Base-by-base conservation (phyloP, 2,113 vertebrate genomes). In the Pampusana beccarii region DNA sequence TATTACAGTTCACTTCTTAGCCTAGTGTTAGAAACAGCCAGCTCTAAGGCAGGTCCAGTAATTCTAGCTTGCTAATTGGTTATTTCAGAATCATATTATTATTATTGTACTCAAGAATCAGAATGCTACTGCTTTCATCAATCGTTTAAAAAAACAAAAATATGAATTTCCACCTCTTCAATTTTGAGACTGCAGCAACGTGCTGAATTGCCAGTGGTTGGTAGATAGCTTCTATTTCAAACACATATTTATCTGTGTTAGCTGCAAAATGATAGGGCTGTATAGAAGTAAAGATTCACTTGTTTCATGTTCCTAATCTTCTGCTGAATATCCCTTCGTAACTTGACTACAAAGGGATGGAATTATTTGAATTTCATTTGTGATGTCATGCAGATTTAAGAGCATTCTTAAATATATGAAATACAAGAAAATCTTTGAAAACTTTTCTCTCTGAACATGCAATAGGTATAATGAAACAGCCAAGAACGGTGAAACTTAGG, bases 171-270 rank as follows among this genome's bases (percentile, higher is more conserved):
- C 12, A 89, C 80, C 93, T 93, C 88, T 95, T 77, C 88, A 93
- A 87, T 94, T 94, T 46, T 44, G 83, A 51, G 61, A 87, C 92
- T 42, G 83, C 69, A 54, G 86, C 6, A 1, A 92, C 82, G 77
- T 38, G 94, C 73, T 13, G 77, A 86, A 86, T 83, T 95, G 92
- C 81, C 92, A 92, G 88, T 87, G 86, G 94, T 96, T 95, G 92
- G 88, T 89, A 93, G 94, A 96, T 61, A 77, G 96, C 73, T 89
- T 92, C 86, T 73, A 42, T 92, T 95, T 96, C 95, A 96, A 96
- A 94, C 92, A 93, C 86, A 11, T 86, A 93, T 90, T 96, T 96
- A 96, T 95, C 92, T 92, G 80, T 78, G 81, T 81, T 79, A 96
- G 92, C 91, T 91, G 73, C 62, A 87, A 86, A 97, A 93, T 89